These are phyloP conservation scores for Cheilosia impressa DNA, from an alignment of 2,888 invertebrate genomes.

Conservation along the genomic window DNA sequence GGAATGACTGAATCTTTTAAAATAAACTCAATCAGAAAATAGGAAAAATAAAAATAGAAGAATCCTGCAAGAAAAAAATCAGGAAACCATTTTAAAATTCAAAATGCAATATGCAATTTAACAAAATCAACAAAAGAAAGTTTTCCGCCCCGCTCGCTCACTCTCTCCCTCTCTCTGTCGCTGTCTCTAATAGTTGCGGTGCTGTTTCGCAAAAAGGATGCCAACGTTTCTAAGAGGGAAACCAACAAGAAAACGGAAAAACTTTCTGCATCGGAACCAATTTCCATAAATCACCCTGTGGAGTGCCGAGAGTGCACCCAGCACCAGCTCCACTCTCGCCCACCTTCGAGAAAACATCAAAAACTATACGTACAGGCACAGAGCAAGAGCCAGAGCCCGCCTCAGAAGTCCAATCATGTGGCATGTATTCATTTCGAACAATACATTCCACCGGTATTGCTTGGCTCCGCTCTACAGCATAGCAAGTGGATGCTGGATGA, in stretches of 20 bases:
- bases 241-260: slow-evolving; percentile 40
- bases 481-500: slow-evolving; percentile 5
- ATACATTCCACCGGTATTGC: slow-evolving; percentile 35
- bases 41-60: background rate
- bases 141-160: slow-evolving; percentile 10
- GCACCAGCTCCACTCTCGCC: background rate
- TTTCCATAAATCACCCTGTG: slow-evolving; percentile 73
- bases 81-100: slow-evolving; percentile 60
- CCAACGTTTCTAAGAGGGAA: slow-evolving; percentile 23
- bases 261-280: slow-evolving; percentile 69
- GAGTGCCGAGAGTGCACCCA: slow-evolving; percentile 43
- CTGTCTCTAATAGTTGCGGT: background rate
- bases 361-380: background rate
- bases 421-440: slow-evolving; percentile 64
- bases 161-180: background rate
- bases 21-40: slow-evolving; percentile 21
- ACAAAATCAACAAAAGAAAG: slow-evolving; percentile 67
- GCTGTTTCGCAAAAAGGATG: slow-evolving; percentile 9
- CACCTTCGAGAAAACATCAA: slow-evolving; percentile 8
- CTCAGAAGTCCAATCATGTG: slow-evolving; percentile 59
- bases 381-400: slow-evolving; percentile 9
- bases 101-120: slow-evolving; percentile 71
- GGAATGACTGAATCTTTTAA: slow-evolving; percentile 26
- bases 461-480: background rate
- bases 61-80: slow-evolving; percentile 4